Evolutionary conservation across 2,113 vertebrate species (phyloP).

Genomic region (Theristicus caerulescens): DNA sequence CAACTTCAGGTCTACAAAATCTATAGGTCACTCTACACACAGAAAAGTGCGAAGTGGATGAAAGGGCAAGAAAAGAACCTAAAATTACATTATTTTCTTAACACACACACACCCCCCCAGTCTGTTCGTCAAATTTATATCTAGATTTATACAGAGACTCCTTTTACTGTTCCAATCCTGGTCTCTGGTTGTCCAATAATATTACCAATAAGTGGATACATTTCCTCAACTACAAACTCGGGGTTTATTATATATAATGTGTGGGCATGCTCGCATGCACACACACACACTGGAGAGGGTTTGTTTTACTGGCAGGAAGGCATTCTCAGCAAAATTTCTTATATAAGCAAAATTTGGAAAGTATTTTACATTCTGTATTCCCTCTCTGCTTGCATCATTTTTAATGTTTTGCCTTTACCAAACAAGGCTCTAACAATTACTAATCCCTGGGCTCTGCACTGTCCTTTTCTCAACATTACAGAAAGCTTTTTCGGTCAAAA

Average conservation of each 20-base stretch:
- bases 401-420: neutral
- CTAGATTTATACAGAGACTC: neutral
- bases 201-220: neutral
- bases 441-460: neutral
- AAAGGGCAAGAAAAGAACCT: neutral
- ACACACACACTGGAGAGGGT: neutral
- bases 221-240: neutral
- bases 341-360: neutral
- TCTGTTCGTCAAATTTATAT: neutral
- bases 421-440: neutral
- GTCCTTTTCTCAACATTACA: neutral
- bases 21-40: neutral
- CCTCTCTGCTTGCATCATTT: neutral
- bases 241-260: neutral
- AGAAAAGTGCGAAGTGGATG: neutral
- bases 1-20: neutral
- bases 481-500: neutral
- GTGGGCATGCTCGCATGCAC: no score
- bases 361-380: neutral
- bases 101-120: neutral
- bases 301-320: neutral
- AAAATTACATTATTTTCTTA: neutral
- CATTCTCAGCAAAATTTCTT: neutral
- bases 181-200: neutral
- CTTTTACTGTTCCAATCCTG: neutral